phyloP scores from a whole-genome alignment of 2,888 invertebrate genomes.

The Pollenia amentaria region DNA sequence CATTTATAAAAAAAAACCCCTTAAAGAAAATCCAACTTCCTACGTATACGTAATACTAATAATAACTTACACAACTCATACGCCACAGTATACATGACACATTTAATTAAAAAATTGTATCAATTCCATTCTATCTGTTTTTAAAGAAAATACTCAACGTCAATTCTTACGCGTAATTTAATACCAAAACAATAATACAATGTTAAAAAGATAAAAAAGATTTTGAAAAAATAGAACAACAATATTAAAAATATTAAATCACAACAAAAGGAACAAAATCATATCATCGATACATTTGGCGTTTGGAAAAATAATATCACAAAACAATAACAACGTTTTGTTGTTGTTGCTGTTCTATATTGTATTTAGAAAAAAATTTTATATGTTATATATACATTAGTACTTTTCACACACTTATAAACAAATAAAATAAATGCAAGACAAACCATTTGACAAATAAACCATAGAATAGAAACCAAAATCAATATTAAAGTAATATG shows the following conservation, averaged over 20 bases:
- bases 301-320: slow-evolving; percentile 28
- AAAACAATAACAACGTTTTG: slow-evolving; percentile 27
- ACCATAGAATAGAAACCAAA: slow-evolving; percentile 56
- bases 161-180: slow-evolving; percentile 31
- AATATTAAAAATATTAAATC: slow-evolving; percentile 39
- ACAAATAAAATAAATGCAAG: background rate
- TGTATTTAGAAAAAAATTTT: slow-evolving; percentile 12
- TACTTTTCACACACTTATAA: background rate
- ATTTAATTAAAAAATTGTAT: slow-evolving; percentile 29
- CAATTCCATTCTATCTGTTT: background rate
- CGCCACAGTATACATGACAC: background rate
- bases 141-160: background rate
- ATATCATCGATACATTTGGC: slow-evolving; percentile 42
- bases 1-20: background rate
- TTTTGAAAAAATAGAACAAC: background rate
- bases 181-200: slow-evolving; percentile 23
- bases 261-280: background rate
- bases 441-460: slow-evolving; percentile 63
- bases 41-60: slow-evolving; percentile 9
- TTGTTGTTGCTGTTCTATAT: background rate
- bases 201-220: background rate
- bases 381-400: slow-evolving; percentile 20
- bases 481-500: slow-evolving; percentile 50
- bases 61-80: background rate
- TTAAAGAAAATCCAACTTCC: background rate